Evolutionary conservation across 2,888 invertebrate species (phyloP).

Genomic region (Cantharis lateralis): DNA sequence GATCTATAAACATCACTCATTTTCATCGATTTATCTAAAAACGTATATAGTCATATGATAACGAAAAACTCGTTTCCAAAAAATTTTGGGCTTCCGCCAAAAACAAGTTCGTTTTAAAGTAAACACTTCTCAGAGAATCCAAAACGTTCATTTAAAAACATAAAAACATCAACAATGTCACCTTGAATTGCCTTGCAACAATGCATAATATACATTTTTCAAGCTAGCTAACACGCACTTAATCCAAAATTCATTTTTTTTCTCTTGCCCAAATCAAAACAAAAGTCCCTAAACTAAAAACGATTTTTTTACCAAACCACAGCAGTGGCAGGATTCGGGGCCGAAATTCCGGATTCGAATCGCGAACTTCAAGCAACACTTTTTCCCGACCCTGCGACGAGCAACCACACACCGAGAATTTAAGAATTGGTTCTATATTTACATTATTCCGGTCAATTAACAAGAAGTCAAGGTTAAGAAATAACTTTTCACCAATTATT

Average conservation of each 20-base stretch:
- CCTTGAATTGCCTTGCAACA: conserved; percentile 16
- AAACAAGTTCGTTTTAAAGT: conserved; percentile 20
- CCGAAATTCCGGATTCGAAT: too few relatives aligned
- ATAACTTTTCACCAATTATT: background rate
- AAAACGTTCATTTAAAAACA: conserved; percentile 6
- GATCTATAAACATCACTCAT: background rate
- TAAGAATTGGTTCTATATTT: too few relatives aligned
- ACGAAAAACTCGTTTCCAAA: conserved; percentile 19
- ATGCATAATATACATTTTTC: background rate
- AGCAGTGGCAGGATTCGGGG: too few relatives aligned
- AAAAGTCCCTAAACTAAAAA: background rate
- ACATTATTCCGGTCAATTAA: too few relatives aligned
- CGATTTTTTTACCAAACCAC: background rate
- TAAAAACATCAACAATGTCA: conserved; percentile 26
- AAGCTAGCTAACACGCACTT: background rate
- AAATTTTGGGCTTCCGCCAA: conserved; percentile 22
- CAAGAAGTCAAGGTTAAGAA: too few relatives aligned
- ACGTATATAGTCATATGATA: conserved; percentile 24
- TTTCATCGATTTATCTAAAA: conserved; percentile 8
- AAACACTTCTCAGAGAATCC: conserved; percentile 16
- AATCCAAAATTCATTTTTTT: background rate
- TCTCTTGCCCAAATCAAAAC: background rate
- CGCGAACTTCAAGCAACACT: too few relatives aligned
- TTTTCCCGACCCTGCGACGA: too few relatives aligned
- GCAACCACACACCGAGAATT: too few relatives aligned